Evolutionary conservation across 2,797 vertebrate species (phyloP).

Genomic region (Characodon lateralis): DNA sequence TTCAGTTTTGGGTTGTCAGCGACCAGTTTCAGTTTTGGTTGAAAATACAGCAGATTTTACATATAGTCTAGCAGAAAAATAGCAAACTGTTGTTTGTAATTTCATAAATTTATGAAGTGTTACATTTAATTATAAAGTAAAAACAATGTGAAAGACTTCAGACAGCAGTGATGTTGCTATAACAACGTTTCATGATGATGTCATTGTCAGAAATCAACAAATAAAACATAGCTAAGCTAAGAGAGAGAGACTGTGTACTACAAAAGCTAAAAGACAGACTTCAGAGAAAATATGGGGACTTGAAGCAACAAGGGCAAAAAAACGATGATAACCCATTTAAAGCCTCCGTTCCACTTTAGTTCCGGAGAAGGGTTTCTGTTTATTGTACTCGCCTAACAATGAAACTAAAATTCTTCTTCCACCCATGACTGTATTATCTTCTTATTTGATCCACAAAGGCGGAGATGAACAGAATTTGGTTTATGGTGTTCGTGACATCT

Average conservation of each 20-base stretch:
- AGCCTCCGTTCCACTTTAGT: neutral
- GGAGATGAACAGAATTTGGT: neutral
- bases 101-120: neutral
- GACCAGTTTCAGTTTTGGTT: neutral
- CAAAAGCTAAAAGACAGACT: neutral
- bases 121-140: neutral
- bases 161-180: neutral
- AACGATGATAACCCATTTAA: neutral
- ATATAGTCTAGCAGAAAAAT: neutral
- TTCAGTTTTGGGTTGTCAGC: neutral
- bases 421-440: neutral
- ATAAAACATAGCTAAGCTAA: neutral
- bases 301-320: neutral
- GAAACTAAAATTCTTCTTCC: neutral
- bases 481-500: neutral
- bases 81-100: neutral
- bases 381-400: neutral
- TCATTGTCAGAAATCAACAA: neutral
- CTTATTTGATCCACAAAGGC: neutral
- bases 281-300: neutral
- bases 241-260: neutral
- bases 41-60: neutral
- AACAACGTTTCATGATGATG: neutral
- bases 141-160: neutral
- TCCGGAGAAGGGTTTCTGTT: neutral